Percentiles rank a stretch among this genome's conserved stretches.
These are phyloP conservation scores for Aricia artaxerxes DNA, from an alignment of 2,888 invertebrate genomes.

Conservation along the genomic window DNA sequence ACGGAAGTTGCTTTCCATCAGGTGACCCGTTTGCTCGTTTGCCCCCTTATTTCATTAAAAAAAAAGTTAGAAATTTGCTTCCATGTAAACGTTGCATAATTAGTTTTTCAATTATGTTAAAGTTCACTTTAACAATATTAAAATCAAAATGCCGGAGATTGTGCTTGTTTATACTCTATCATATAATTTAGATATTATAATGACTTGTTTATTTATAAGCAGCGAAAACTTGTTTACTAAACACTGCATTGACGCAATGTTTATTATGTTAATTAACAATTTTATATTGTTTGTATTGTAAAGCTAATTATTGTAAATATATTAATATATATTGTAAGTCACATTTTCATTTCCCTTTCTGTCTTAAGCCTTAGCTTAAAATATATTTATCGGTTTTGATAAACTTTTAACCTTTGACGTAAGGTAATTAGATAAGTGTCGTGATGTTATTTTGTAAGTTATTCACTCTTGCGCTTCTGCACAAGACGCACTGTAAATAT, in stretches of 20 bases:
- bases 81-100: too few species aligned
- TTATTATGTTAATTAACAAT: not conserved
- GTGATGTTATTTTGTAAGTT: not conserved
- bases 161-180: not conserved
- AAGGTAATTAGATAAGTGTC: not conserved
- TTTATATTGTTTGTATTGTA: conserved; percentile 14
- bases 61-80: too few species aligned
- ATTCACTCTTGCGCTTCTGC: conserved; percentile 10
- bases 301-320: conserved; percentile 17
- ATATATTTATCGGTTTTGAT: conserved; percentile 11
- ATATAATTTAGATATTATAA: conserved; percentile 2
- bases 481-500: conserved; percentile 47
- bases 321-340: conserved; percentile 17
- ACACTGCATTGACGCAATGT: not conserved
- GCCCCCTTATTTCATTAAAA: too few species aligned
- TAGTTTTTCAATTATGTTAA: too few species aligned
- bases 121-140: too few species aligned
- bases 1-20: too few species aligned
- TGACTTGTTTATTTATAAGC: conserved; percentile 15
- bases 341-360: conserved; percentile 11
- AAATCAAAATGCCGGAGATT: too few species aligned
- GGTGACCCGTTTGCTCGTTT: too few species aligned
- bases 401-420: conserved; percentile 14
- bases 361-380: conserved; percentile 16
- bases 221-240: not conserved